These are phyloP conservation scores for Datnioides undecimradiatus DNA, from an alignment of 2,113 vertebrate species.

Conservation along the genomic window DNA sequence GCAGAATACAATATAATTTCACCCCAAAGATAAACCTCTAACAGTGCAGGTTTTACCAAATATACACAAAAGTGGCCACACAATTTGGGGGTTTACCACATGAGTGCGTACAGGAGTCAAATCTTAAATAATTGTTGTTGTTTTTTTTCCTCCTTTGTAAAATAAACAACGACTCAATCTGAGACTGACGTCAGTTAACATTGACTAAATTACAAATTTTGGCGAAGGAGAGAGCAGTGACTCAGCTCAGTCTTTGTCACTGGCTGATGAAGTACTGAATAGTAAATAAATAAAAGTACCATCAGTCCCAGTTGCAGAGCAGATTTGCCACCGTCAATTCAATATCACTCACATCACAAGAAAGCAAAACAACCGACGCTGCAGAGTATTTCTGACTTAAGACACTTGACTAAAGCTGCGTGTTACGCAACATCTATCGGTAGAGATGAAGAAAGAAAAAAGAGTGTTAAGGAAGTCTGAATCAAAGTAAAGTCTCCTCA, in stretches of 20 bases:
- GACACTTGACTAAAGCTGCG: constrained; percentile 27
- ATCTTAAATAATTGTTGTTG: neutral
- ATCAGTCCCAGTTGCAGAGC: neutral
- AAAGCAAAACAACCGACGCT: constrained; percentile 20
- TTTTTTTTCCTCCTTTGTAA: neutral
- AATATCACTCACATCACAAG: neutral
- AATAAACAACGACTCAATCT: neutral
- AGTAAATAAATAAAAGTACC: neutral
- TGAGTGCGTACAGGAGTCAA: neutral
- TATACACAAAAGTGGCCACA: too few relatives aligned
- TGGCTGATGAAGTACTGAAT: neutral
- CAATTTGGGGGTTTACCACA: neutral
- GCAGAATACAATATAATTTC: too few relatives aligned
- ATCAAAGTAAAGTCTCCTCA: constrained; percentile 49
- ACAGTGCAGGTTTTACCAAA: neutral
- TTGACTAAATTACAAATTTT: neutral
- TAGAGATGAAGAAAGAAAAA: constrained; percentile 5
- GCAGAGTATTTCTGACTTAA: constrained; percentile 4
- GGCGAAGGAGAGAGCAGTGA: neutral
- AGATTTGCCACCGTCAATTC: neutral
- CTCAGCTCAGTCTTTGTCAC: neutral
- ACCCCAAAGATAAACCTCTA: neutral
- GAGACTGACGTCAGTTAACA: neutral
- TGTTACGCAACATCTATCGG: constrained; percentile 53
- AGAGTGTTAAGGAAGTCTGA: constrained; percentile 8